These are phyloP conservation scores for Vanessa cardui DNA, from an alignment of 2,888 invertebrate species.

Conservation along the genomic window DNA sequence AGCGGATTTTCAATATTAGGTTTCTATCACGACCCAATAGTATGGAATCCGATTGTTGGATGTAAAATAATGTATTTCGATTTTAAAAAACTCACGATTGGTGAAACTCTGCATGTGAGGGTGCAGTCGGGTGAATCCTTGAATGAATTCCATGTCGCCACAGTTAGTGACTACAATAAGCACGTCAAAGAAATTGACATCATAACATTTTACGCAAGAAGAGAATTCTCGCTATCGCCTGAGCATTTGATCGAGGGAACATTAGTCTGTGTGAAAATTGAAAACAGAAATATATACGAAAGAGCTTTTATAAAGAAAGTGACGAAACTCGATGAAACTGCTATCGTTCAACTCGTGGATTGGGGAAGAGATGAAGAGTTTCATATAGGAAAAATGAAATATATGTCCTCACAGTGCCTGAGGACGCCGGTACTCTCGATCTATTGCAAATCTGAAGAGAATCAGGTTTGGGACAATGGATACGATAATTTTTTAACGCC, in stretches of 20 bases:
- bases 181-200: conserved; percentile 41
- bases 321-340: conserved; percentile 34
- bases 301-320: conserved; percentile 45
- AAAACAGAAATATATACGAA: conserved; percentile 42
- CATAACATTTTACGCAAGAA: conserved; percentile 40
- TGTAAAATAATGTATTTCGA: conserved; percentile 37
- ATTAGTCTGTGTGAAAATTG: conserved; percentile 40
- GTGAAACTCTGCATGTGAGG: conserved; percentile 43
- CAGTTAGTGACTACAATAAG: conserved; percentile 42
- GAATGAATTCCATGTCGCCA: conserved; percentile 47
- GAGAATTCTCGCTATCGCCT: conserved; percentile 31
- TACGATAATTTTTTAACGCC: conserved; percentile 35
- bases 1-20: conserved; percentile 43
- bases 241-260: conserved; percentile 41
- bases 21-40: conserved; percentile 29
- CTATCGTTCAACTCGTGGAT: conserved; percentile 46
- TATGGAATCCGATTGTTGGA: conserved; percentile 27
- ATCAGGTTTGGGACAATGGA: conserved; percentile 33
- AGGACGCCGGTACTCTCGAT: conserved; percentile 39
- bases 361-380: conserved; percentile 45
- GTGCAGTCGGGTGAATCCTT: conserved; percentile 44
- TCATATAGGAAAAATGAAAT: conserved; percentile 40
- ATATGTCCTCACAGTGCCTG: conserved; percentile 39
- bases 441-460: conserved; percentile 38
- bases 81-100: conserved; percentile 38